Conservation (phyloP, 1,140 invertebrate genomes). For the Pseudomyrmex concolor region DNA sequence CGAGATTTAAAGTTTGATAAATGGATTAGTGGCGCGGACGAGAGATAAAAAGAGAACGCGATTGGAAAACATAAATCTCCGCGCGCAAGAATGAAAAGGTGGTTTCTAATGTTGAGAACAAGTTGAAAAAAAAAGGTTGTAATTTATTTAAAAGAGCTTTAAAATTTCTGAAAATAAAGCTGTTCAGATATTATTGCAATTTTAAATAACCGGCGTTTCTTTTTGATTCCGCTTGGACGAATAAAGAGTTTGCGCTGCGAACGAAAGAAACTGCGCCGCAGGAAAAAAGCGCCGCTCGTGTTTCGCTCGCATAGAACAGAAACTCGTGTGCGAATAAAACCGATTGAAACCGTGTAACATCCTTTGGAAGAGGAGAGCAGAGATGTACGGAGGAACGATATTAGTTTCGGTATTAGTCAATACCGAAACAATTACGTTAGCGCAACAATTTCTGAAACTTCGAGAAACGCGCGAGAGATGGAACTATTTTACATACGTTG, state of each 20-base stretch:
- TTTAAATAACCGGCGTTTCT: no score
- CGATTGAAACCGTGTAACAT: not conserved
- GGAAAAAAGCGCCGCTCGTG: not conserved
- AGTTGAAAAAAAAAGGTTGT: not conserved
- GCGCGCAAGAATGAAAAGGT: not conserved
- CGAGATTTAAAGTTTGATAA: conserved; percentile 32
- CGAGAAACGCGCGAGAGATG: not conserved
- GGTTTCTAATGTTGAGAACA: not conserved
- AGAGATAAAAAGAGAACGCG: not conserved
- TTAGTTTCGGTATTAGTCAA: not conserved
- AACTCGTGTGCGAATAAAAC: not conserved
- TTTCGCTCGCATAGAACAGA: conserved; percentile 1
- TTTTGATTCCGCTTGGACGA: no score
- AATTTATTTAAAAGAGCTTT: no score
- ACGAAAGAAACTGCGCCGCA: not conserved
- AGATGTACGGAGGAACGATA: no score
- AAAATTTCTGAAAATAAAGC: no score
- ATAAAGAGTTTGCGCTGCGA: no score
- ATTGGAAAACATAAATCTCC: conserved; percentile 9
- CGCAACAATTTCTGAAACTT: conserved; percentile 15
- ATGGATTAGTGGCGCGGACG: not conserved
- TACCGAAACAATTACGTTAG: conserved; percentile 3
- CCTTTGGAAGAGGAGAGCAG: not conserved
- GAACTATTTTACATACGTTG: conserved; percentile 42
- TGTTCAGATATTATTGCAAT: no score